phyloP scores from a whole-genome alignment of 2,888 invertebrate species.

The Oscheius onirici region DNA sequence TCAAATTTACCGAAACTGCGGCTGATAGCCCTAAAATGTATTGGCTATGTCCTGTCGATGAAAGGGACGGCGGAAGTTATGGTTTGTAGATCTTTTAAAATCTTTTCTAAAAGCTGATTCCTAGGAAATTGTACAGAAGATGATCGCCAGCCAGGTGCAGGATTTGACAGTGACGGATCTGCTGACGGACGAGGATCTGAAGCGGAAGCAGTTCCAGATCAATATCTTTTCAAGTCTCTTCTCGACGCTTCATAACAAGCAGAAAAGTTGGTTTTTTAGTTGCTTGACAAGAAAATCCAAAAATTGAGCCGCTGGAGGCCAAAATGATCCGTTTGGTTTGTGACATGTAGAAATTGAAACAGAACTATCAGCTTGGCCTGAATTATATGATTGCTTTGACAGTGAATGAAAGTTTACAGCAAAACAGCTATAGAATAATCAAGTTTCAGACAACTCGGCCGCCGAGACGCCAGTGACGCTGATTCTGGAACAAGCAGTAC shows the following conservation, averaged over 20 bases:
- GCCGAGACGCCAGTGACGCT: slow-evolving; percentile 41
- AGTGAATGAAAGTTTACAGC: no score
- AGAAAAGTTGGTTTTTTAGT: not conserved
- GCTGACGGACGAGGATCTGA: not conserved
- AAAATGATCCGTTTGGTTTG: no score
- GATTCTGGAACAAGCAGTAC: slow-evolving; percentile 45
- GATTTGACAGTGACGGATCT: slow-evolving; percentile 8
- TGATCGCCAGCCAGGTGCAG: slow-evolving; percentile 29
- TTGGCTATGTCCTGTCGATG: slow-evolving; percentile 50
- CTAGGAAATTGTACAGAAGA: slow-evolving; percentile 32
- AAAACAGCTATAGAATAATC: no score
- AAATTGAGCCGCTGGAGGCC: no score
- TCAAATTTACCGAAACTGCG: slow-evolving; percentile 24
- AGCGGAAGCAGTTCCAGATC: slow-evolving; percentile 39
- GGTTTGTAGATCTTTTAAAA: slow-evolving; percentile 27
- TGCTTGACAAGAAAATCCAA: no score
- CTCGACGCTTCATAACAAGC: slow-evolving; percentile 32
- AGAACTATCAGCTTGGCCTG: no score
- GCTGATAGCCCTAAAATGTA: slow-evolving; percentile 52
- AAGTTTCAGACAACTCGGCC: not conserved
- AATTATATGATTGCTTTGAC: no score
- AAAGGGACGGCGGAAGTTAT: slow-evolving; percentile 42
- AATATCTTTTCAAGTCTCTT: slow-evolving; percentile 48
- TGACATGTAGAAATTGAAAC: no score
- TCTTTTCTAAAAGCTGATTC: not conserved